These are phyloP conservation scores for Chionoecetes opilio DNA, from an alignment of 1,140 invertebrate species.

Conservation along the genomic window DNA sequence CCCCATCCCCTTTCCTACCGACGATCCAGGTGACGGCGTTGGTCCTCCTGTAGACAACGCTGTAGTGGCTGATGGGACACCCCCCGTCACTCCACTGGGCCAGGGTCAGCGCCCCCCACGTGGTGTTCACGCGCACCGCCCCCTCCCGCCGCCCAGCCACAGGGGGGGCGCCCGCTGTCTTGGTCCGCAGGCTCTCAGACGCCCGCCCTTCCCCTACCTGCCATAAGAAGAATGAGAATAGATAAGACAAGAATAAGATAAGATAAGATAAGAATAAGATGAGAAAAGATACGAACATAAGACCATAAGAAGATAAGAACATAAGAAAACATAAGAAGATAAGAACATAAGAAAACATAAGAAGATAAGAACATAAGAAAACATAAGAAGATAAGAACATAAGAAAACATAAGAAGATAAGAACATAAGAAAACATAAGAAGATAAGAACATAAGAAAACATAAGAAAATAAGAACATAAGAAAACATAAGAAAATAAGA, in stretches of 20 bases:
- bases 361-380: too few species aligned
- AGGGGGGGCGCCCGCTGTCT: constrained; percentile 88
- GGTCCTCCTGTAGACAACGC: constrained; percentile 86
- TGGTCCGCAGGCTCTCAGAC: constrained; percentile 91
- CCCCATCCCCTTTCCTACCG: constrained; percentile 86
- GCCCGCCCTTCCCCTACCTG: constrained; percentile 65
- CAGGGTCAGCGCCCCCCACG: constrained; percentile 87
- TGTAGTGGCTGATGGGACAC: constrained; percentile 87
- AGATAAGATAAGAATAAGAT: neutral
- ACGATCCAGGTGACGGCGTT: constrained; percentile 90
- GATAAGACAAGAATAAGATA: too few species aligned
- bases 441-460: too few species aligned
- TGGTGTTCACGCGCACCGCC: constrained; percentile 88
- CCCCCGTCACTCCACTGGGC: constrained; percentile 92
- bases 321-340: too few species aligned
- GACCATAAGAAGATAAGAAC: neutral
- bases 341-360: too few species aligned
- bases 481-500: too few species aligned
- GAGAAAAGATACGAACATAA: neutral
- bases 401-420: too few species aligned
- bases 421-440: too few species aligned
- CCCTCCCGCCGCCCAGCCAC: constrained; percentile 87
- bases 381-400: too few species aligned
- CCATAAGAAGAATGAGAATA: neutral
- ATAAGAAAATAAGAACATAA: too few species aligned